Percentiles rank a stretch among this genome's conserved stretches.
These are phyloP conservation scores for Stercorarius parasiticus DNA, from an alignment of 2,113 vertebrate genomes.

Conservation along the genomic window DNA sequence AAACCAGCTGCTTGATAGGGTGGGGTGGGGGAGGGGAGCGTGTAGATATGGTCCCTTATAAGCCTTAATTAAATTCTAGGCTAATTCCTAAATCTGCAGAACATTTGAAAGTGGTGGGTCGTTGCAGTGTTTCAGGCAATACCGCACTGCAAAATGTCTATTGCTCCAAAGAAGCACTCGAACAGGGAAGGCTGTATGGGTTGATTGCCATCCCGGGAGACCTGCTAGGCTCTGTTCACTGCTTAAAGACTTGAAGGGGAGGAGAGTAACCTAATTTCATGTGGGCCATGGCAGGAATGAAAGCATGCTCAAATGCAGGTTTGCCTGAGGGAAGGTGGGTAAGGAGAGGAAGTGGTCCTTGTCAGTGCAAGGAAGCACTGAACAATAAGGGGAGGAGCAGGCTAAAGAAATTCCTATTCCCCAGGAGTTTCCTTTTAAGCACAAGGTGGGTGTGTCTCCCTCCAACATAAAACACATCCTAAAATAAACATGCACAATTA, in stretches of 20 bases:
- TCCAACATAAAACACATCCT: conserved; percentile 30
- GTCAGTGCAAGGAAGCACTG: conserved; percentile 63
- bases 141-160: background rate
- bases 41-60: background rate
- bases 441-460: conserved; percentile 50
- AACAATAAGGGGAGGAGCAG: conserved; percentile 73
- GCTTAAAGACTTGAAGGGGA: background rate
- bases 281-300: background rate
- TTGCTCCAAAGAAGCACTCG: background rate
- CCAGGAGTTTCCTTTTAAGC: conserved; percentile 62
- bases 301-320: background rate
- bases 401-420: conserved; percentile 58
- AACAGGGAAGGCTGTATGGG: background rate
- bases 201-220: background rate
- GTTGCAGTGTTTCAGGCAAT: background rate
- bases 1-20: background rate
- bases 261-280: background rate
- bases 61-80: background rate
- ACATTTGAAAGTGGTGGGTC: background rate
- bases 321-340: conserved; percentile 53
- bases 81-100: background rate
- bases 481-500: conserved; percentile 57
- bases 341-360: conserved; percentile 53
- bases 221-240: background rate
- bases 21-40: background rate